These are phyloP conservation scores for Eudorcas thomsonii DNA, from an alignment of 2,113 vertebrate genomes.

Conservation along the genomic window DNA sequence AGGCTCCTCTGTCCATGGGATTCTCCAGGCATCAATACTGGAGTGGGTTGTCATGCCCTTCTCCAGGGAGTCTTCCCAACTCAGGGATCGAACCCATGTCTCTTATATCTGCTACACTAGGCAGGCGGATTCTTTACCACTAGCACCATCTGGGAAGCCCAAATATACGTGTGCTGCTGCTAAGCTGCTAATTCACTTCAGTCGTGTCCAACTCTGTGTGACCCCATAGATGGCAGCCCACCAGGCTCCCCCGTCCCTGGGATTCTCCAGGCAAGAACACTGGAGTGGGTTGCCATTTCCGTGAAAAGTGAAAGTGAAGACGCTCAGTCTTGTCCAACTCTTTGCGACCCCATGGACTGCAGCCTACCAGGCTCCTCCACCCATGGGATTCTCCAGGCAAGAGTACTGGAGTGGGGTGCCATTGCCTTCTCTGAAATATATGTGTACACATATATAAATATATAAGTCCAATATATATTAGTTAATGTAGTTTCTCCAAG, in stretches of 20 bases:
- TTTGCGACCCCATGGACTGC: too few relatives aligned
- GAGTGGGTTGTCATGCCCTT: not conserved
- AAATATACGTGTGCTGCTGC: not conserved
- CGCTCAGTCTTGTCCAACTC: too few relatives aligned
- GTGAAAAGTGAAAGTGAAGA: too few relatives aligned
- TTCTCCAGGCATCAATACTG: not conserved
- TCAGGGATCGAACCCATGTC: not conserved
- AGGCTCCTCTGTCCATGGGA: not conserved
- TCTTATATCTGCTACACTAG: not conserved
- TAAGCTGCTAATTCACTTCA: too few relatives aligned
- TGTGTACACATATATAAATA: not conserved
- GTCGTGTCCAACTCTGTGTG: too few relatives aligned
- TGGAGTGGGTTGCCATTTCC: too few relatives aligned
- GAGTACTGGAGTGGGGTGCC: too few relatives aligned
- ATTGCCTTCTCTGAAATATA: not conserved
- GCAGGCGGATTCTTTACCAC: not conserved
- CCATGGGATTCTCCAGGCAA: too few relatives aligned
- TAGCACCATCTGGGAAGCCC: not conserved
- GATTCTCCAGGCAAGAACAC: too few relatives aligned
- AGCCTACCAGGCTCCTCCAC: too few relatives aligned
- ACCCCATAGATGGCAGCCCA: too few relatives aligned
- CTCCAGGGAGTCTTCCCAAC: not conserved
- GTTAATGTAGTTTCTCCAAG: not conserved
- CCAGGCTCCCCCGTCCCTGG: too few relatives aligned
- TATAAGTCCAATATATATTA: not conserved